Conservation (phyloP, 2,113 vertebrate genomes). For the Corythaixoides concolor region DNA sequence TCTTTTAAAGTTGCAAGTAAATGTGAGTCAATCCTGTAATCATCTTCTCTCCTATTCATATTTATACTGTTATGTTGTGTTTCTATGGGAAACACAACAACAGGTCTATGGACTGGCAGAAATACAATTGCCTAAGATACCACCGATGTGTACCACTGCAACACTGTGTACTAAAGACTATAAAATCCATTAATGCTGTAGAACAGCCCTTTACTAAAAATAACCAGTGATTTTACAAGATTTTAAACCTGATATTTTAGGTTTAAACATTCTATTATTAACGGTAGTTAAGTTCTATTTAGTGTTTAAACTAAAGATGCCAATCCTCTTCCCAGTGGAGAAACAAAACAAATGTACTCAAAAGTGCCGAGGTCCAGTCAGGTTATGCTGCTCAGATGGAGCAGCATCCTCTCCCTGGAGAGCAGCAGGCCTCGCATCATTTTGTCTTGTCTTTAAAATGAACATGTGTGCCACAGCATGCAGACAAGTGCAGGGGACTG, state of each 20-base stretch:
- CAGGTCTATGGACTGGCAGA: conserved; percentile 26
- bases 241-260: background rate
- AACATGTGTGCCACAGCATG: fast-evolving
- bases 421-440: background rate
- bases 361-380: background rate
- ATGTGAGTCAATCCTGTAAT: conserved; percentile 62
- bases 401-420: background rate
- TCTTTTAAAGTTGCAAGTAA: conserved; percentile 51
- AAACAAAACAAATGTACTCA: background rate
- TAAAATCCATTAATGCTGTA: background rate
- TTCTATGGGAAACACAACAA: conserved; percentile 66
- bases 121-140: conserved; percentile 27
- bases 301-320: background rate
- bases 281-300: background rate
- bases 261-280: background rate
- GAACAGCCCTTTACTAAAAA: background rate
- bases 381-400: conserved; percentile 41
- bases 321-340: background rate
- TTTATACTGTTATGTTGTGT: conserved; percentile 67
- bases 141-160: conserved; percentile 11
- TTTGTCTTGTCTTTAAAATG: background rate
- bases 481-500: background rate
- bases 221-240: background rate
- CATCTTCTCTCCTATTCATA: conserved; percentile 39
- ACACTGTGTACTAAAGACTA: background rate